Conservation (phyloP, 2,888 invertebrate species). For the Ischnura elegans region DNA sequence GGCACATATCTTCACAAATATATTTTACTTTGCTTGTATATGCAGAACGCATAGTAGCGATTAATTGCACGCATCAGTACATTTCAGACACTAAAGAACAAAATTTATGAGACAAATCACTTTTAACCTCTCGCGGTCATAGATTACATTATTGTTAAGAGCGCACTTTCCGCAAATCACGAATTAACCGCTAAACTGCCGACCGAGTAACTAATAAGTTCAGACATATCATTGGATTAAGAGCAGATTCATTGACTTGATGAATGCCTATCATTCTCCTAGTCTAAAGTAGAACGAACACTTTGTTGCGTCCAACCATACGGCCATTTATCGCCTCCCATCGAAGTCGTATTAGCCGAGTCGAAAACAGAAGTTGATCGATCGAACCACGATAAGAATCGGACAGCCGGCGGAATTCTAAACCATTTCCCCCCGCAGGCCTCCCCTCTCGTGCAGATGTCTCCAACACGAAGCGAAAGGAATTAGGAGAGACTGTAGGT, state of each 20-base stretch:
- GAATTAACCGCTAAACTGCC: not conserved
- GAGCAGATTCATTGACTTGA: not conserved
- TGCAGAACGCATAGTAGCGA: too few relatives aligned
- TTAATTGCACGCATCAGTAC: not conserved
- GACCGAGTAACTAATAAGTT: not conserved
- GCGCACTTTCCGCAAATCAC: not conserved
- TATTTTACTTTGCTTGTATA: too few relatives aligned
- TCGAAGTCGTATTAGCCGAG: not conserved
- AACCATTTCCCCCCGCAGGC: not conserved
- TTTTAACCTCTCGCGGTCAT: not conserved
- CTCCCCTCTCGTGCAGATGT: not conserved
- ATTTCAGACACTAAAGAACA: not conserved
- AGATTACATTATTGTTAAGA: not conserved
- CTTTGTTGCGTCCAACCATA: not conserved
- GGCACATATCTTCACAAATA: too few relatives aligned
- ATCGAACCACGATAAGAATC: not conserved
- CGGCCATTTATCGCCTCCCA: not conserved
- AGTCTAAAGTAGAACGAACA: not conserved
- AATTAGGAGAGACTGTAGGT: not conserved
- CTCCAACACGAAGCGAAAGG: not conserved
- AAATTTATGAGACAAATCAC: not conserved
- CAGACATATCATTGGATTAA: not conserved
- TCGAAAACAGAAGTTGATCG: constrained; percentile 15
- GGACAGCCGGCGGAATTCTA: not conserved
- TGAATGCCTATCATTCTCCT: not conserved